phyloP scores from a whole-genome alignment of 2,797 vertebrate species.

The Clarias pachynema region DNA sequence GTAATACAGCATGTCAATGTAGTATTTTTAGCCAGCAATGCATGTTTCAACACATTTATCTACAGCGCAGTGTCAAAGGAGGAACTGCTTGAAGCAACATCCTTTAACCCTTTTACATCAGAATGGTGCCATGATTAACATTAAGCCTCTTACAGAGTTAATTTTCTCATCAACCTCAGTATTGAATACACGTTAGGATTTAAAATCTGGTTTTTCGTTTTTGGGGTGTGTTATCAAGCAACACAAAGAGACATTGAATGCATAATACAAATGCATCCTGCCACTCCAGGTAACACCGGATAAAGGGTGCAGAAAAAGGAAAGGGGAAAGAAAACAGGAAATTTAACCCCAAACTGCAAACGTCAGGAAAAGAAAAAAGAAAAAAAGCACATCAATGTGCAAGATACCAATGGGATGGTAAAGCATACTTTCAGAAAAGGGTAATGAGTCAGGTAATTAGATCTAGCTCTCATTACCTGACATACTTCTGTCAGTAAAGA shows the following conservation, averaged over 20 bases:
- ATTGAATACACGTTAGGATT: neutral
- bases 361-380: neutral
- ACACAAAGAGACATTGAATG: constrained; percentile 3
- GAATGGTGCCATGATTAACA: neutral
- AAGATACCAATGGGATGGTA: neutral
- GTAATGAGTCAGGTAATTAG: neutral
- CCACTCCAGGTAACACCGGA: constrained; percentile 1
- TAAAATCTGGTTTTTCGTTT: neutral
- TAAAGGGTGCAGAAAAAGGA: neutral
- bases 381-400: neutral
- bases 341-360: constrained; percentile 50
- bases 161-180: neutral
- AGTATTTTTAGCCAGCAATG: neutral
- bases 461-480: neutral
- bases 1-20: neutral
- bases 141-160: neutral
- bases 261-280: constrained; percentile 6
- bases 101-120: neutral
- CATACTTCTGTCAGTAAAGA: neutral
- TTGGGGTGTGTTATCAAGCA: neutral
- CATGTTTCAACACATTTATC: constrained; percentile 39
- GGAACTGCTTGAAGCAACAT: constrained; percentile 10
- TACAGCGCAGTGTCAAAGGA: neutral
- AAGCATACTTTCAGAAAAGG: neutral
- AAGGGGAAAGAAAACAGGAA: constrained; percentile 36